These are phyloP conservation scores for Astreopora myriophthalma DNA, from an alignment of 64 coral and sea anemone species.

Conservation along the genomic window DNA sequence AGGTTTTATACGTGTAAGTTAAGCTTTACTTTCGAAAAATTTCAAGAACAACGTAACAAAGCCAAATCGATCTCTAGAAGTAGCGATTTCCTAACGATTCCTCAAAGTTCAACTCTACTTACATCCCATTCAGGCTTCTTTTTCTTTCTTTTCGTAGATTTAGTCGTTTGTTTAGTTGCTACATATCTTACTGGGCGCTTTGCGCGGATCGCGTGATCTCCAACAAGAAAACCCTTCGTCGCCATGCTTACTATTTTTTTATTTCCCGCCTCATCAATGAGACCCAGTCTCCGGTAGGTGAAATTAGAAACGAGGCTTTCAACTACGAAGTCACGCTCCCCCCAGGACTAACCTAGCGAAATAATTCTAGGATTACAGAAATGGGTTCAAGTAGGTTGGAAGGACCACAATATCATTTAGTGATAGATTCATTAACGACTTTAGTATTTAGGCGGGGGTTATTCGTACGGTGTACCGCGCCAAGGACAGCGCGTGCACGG, in stretches of 20 bases:
- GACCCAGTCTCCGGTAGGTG: not conserved
- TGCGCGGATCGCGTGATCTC: constrained; percentile 11
- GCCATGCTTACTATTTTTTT: constrained; percentile 57
- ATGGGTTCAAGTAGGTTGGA: no score
- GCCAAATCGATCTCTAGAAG: not conserved
- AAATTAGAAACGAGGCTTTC: not conserved
- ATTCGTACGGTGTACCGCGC: no score
- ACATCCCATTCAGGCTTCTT: constrained; percentile 80
- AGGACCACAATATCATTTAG: no score
- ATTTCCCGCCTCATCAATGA: constrained; percentile 44
- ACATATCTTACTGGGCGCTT: constrained; percentile 8
- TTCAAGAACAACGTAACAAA: not conserved
- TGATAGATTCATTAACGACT: no score
- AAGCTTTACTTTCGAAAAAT: no score
- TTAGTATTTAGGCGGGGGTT: no score
- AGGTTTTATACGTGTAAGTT: no score
- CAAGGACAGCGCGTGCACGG: no score
- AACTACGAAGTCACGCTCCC: no score
- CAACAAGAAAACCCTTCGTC: constrained; percentile 64
- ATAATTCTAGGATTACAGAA: no score
- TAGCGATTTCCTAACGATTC: not conserved
- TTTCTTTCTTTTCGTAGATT: constrained; percentile 36
- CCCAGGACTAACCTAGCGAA: no score
- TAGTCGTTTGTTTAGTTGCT: constrained; percentile 4
- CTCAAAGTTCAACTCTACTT: not conserved